These are phyloP conservation scores for Antheraea yamamai DNA, from an alignment of 2,888 invertebrate genomes.

Conservation along the genomic window DNA sequence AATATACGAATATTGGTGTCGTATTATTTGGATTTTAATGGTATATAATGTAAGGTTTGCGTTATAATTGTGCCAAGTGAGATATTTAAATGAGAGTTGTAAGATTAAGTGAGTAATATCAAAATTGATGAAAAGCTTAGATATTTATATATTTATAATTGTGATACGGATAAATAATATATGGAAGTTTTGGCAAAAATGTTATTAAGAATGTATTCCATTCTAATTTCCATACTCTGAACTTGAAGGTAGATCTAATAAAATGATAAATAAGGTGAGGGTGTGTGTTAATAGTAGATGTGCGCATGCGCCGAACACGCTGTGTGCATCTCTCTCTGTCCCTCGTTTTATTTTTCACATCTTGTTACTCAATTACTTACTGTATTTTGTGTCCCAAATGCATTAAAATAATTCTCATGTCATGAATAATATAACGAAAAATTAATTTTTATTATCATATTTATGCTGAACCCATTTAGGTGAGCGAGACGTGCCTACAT, in stretches of 20 bases:
- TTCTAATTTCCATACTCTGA: slow-evolving; percentile 61
- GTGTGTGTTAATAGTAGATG: slow-evolving; percentile 28
- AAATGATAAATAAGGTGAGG: slow-evolving; percentile 39
- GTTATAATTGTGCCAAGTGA: slow-evolving; percentile 81
- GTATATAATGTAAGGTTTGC: slow-evolving; percentile 62
- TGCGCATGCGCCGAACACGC: neutral
- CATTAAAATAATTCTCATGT: slow-evolving; percentile 62
- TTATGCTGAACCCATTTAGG: slow-evolving; percentile 36
- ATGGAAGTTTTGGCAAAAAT: slow-evolving; percentile 78
- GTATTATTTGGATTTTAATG: slow-evolving; percentile 58
- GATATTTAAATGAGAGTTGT: slow-evolving; percentile 76
- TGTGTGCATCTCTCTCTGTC: slow-evolving; percentile 17
- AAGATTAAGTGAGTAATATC: slow-evolving; percentile 81
- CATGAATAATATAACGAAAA: slow-evolving; percentile 32
- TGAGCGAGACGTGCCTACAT: slow-evolving; percentile 20
- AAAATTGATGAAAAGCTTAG: slow-evolving; percentile 77
- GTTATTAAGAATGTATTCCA: slow-evolving; percentile 59
- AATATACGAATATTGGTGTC: slow-evolving; percentile 55
- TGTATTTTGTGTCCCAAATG: slow-evolving; percentile 48
- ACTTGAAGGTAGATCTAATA: slow-evolving; percentile 61
- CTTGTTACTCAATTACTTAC: slow-evolving; percentile 24
- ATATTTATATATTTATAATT: slow-evolving; percentile 78
- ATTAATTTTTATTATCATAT: slow-evolving; percentile 21
- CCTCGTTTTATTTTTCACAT: slow-evolving; percentile 28
- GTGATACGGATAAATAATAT: slow-evolving; percentile 73